Evolutionary conservation across 2,797 vertebrate genomes (phyloP).

Genomic region (Saxicola maurus): DNA sequence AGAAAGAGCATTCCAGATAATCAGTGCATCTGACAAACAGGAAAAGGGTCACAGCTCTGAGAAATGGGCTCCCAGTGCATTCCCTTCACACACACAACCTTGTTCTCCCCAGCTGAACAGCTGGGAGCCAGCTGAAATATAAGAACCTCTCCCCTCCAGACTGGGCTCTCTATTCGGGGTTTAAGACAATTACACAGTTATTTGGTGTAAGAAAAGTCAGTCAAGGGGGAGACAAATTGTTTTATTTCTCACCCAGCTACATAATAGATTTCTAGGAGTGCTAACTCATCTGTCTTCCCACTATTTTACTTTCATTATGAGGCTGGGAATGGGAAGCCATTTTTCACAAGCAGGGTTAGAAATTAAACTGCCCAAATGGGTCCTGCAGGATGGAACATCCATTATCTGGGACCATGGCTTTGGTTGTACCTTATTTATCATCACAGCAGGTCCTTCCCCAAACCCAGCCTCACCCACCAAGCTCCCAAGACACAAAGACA

Average conservation of each 20-base stretch:
- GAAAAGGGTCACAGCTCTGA: slow-evolving; percentile 40
- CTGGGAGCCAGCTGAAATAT: slow-evolving; percentile 69
- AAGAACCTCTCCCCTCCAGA: slow-evolving; percentile 52
- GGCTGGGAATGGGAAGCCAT: slow-evolving; percentile 67
- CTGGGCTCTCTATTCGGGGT: slow-evolving; percentile 22
- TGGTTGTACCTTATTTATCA: slow-evolving; percentile 15
- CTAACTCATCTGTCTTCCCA: slow-evolving; percentile 63
- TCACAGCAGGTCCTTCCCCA: neutral
- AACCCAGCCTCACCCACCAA: neutral
- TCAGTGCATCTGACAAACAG: slow-evolving; percentile 28
- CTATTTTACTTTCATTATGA: slow-evolving; percentile 66
- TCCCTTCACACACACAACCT: slow-evolving; percentile 33
- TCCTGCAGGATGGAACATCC: slow-evolving; percentile 39
- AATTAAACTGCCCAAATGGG: slow-evolving; percentile 36
- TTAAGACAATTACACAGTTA: slow-evolving; percentile 72
- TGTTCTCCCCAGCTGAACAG: slow-evolving; percentile 50
- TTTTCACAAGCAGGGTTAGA: slow-evolving; percentile 64
- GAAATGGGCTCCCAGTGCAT: slow-evolving; percentile 49
- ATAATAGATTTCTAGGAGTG: slow-evolving; percentile 51
- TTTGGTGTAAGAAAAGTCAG: slow-evolving; percentile 60
- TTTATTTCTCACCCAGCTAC: slow-evolving; percentile 68
- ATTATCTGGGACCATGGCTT: slow-evolving; percentile 38
- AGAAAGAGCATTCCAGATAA: neutral
- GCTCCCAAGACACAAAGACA: neutral
- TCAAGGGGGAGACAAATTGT: slow-evolving; percentile 48